Base-by-base conservation (phyloP, 2,888 invertebrate species). In the Epistrophe grossulariae region DNA sequence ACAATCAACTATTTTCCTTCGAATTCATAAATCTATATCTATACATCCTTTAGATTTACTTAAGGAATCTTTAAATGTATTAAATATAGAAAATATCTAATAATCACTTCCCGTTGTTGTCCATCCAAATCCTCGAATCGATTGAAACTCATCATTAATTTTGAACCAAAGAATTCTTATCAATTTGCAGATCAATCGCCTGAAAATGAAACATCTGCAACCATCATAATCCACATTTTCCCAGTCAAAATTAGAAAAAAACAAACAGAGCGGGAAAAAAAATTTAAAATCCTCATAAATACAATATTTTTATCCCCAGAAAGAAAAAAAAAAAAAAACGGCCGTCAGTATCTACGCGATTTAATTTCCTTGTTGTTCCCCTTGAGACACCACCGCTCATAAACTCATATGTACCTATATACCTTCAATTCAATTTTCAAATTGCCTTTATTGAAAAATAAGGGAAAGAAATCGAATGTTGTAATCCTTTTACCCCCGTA, bases 401-500 rank as follows among this genome's bases (percentile, higher is more conserved):
- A n/a, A n/a, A 17, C 35, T 71, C 48, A n/a, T n/a, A 48, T 38
- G 24, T 10, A 38, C 24, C 24, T n/a, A 48, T 38, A 28, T 10
- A 38, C 24, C 24, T 24, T 24, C 57, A 71, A 73, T 50, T 78
- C 68, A 73, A 85, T 81, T 74, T 68, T 78, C 48, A 57, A 78
- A 70, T 77, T 73, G 35, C 76, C 52, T 11, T 19, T 15, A 55
- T 55, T 17, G 15, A 6, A 62, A 43, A 43, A 52, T 10, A 50
- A 66, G 48, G 73, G 6, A 59, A 45, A 43, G 5, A 24, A 35
- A 45, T 24, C n/a, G 17, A 50, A 68, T 55, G 38, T 40, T 24
- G 70, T 81, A 85, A 85, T 85, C 82, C 85, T 85, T 85, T 82
- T 74, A 64, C 73, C 78, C 74, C 52, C 40, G 60, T 50, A 43